phyloP scores from a whole-genome alignment of 2,888 invertebrate genomes.

The Apotomis betuletana region DNA sequence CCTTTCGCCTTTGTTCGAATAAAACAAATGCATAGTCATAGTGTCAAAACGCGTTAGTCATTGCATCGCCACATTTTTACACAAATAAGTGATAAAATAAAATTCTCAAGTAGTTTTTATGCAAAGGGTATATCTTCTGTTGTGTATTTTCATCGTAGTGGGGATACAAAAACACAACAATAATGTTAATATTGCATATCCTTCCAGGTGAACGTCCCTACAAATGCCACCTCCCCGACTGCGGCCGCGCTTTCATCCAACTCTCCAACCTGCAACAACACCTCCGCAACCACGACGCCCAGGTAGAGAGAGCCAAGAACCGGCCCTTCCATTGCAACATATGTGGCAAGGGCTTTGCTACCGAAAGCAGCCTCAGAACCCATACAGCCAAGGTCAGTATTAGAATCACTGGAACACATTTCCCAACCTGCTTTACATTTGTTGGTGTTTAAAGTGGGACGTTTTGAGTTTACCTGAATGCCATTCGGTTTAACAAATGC shows the following conservation, averaged over 20 bases:
- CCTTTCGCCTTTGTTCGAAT: too few species aligned
- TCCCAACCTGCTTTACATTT: background rate
- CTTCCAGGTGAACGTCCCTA: conserved; percentile 96
- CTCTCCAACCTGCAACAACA: conserved; percentile 98
- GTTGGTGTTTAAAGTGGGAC: background rate
- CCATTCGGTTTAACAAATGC: background rate
- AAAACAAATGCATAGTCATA: too few species aligned
- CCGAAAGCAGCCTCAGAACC: conserved; percentile 96
- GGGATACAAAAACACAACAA: too few species aligned
- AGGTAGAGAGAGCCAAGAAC: conserved; percentile 97
- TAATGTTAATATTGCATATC: conserved; percentile 47
- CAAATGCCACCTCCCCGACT: conserved; percentile 97
- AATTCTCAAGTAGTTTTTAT: too few species aligned
- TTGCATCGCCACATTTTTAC: too few species aligned
- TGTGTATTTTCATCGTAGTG: too few species aligned
- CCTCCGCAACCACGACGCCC: conserved; percentile 97
- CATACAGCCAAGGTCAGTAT: conserved; percentile 97
- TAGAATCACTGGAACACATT: background rate
- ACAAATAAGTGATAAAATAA: too few species aligned
- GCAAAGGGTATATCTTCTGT: too few species aligned
- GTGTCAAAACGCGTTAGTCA: too few species aligned
- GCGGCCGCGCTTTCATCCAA: conserved; percentile 98
- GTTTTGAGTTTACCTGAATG: background rate
- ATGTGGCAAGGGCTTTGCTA: conserved; percentile 98
- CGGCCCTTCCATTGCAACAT: conserved; percentile 98